These are phyloP conservation scores for Tetrao urogallus DNA, from an alignment of 2,113 vertebrate genomes.

Conservation along the genomic window DNA sequence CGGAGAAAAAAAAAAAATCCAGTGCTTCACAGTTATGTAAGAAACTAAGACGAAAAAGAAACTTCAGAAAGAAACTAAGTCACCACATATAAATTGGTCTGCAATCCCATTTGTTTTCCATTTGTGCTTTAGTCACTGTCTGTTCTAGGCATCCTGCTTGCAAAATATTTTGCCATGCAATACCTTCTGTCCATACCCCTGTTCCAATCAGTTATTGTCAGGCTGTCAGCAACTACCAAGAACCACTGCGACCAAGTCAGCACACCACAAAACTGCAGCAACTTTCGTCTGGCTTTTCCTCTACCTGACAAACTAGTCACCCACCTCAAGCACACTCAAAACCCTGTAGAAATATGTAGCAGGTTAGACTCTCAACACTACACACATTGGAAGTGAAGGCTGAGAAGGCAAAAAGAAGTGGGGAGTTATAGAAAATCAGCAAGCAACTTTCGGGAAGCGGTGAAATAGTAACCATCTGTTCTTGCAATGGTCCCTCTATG, in stretches of 20 bases:
- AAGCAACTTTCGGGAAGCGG: not conserved
- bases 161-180: not conserved
- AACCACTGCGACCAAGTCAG: not conserved
- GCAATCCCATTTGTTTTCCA: not conserved
- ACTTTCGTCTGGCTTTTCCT: not conserved
- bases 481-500: not conserved
- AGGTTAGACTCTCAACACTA: not conserved
- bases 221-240: not conserved
- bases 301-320: not conserved
- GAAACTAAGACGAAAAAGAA: no score
- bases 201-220: not conserved
- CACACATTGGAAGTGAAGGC: not conserved
- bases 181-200: not conserved
- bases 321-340: not conserved
- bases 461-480: fast-evolving
- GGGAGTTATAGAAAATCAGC: not conserved
- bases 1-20: no score
- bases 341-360: not conserved
- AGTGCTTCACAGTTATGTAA: not conserved
- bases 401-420: not conserved
- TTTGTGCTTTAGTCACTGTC: not conserved
- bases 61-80: not conserved
- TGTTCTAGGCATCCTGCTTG: not conserved
- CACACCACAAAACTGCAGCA: not conserved
- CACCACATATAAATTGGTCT: not conserved